Base-by-base conservation (phyloP, 2,888 invertebrate species). In the Pterostichus niger region DNA sequence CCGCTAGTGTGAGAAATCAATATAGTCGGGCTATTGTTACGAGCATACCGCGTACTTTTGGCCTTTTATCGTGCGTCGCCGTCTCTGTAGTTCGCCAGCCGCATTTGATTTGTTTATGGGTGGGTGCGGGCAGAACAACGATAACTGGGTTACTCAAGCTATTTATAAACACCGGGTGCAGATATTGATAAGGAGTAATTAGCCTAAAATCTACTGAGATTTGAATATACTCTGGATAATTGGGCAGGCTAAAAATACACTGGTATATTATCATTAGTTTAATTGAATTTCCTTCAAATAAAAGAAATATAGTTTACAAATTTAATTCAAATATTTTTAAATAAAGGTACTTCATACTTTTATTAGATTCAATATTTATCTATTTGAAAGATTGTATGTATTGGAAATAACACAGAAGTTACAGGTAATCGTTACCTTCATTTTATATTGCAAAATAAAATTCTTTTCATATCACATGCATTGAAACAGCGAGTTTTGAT, bases 151-250 rank as follows among this genome's bases (percentile, higher is more conserved):
- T 64, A 64, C 24, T 10, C 0, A 5, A 33, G 64, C 35, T 64
- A 64, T 64, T 64, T 64, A 35, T 64, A 64, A 59, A 49, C 49
- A 11, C 13, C 11, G 56, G 13, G 13, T 56, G 56, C 64, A 35
- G 64, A 64, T 35, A 64, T 35, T 13, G 64, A 31, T 64, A 64
- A 64, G 17, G 17, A 64, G 35, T 64, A 64, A 56, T 56, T 56
- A 56, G 56, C 13, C 15, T 56, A 56, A 56, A 56, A 56, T 15
- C 2, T 5, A 5, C 24, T 17, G 17, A 56, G 49, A 17, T 56
- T 56, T 56, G 6, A 56, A 56, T 56, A n/a, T 13, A 49, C n/a
- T 49, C 49, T 49, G 49, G 49, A 13, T n/a, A 49, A 49, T 49
- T 49, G 4, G 24, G 3, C 10, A 49, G 49, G 49, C 49, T 49